These are phyloP conservation scores for Ciconia nigra DNA, from an alignment of 2,797 vertebrate species.

Conservation along the genomic window DNA sequence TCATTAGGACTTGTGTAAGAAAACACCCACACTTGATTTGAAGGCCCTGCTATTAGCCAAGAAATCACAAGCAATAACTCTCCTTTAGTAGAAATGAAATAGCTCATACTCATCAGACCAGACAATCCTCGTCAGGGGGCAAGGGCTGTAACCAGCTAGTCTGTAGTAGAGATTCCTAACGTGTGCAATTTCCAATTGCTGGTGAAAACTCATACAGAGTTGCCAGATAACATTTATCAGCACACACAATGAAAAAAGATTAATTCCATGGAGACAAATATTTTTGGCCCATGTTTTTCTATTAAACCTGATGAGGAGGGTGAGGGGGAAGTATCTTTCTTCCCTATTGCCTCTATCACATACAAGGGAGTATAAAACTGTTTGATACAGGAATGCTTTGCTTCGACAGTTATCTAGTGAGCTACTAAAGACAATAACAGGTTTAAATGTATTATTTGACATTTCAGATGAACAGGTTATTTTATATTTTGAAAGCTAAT, in stretches of 20 bases:
- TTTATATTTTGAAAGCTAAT: slow-evolving; percentile 29
- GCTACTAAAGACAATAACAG: neutral
- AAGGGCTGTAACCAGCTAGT: neutral
- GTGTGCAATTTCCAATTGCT: neutral
- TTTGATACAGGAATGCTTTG: neutral
- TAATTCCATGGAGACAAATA: neutral
- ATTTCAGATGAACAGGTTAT: neutral
- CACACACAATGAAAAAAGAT: neutral
- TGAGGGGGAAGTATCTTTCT: neutral
- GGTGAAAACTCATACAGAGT: neutral
- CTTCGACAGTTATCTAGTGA: neutral
- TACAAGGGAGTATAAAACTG: neutral
- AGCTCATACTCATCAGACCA: slow-evolving; percentile 23
- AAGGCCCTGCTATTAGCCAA: neutral
- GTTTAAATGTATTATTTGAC: neutral
- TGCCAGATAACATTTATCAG: slow-evolving; percentile 27
- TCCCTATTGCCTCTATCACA: neutral
- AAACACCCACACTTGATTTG: neutral
- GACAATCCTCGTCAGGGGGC: neutral
- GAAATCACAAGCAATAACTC: neutral
- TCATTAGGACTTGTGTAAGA: neutral
- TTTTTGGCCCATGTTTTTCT: neutral
- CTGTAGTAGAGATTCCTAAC: neutral
- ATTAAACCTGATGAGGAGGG: neutral
- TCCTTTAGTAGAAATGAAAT: neutral